Evolutionary conservation across 2,888 invertebrate genomes (phyloP), one percentile per base, ranked within the genome.

Genomic region (Aromia moschata): DNA sequence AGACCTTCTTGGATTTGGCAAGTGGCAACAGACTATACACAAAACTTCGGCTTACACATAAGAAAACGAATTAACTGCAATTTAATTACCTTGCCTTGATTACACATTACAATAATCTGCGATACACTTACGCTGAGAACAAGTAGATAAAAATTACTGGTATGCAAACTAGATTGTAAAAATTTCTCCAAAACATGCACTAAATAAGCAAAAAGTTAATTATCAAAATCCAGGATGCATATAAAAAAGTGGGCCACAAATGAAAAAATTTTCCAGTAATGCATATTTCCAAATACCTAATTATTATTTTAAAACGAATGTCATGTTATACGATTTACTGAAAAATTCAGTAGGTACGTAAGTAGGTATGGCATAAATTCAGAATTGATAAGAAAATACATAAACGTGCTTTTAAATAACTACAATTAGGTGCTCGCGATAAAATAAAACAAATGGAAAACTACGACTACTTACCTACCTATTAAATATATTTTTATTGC

Each of bases 1-100:
- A 75, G 74, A 76, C 75, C 73, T 72, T 70, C 69, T 62, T 65
- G 59, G 67, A 70, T 68, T 67, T 52, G 52, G 52, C 52, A 52
- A 52, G 41, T 52, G 52, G 52, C 37, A 52, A 52, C 52, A 52
- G 52, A 52, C 52, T 37, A 52, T 52, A 52, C 18, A 52, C 31
- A 40, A 52, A 52, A 52, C 37, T 38, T 49, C 40, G 14, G 25
- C 40, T 49, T 40, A 49, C 49, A 49, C 49, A 49, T 49, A 37
- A 41, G 14, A 16, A 41, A 15, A 40, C 12, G 37, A 37, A 49
- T 38, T 14, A 17, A 33, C 11, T 47, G 15, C 37, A 49, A 37
- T 37, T 41, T 43, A 43, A 43, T 49, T 49, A 20, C 38, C 44
- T 30, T 5, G 12, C 18, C 10, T 49, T 25, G 5, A 49, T 15